Base-by-base conservation (phyloP, 2,113 vertebrate species). In the Manacus vitellinus region DNA sequence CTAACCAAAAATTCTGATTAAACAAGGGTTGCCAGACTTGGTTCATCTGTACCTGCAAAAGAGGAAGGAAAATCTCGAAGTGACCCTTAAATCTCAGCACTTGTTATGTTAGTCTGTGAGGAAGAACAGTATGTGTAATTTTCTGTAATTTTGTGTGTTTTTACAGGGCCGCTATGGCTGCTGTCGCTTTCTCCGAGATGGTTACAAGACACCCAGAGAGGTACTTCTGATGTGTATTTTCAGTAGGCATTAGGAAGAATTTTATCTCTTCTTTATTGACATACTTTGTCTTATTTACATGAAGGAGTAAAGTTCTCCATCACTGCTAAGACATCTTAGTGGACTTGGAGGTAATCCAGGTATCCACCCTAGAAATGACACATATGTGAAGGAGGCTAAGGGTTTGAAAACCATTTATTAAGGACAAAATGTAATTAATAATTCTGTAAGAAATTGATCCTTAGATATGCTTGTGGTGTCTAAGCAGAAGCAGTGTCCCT, bases 191-290 rank as follows among this genome's bases (percentile, higher is more conserved):
- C 98, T 99, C 95, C 98, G 99, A 92, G 99, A 99, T 94, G 99
- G 99, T 85, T 99, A 99, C 97, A 98, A 97, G 94, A 99, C 99
- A 66, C 99, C 99, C 65, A 99, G 98, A 99, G 99, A 99, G 99
- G 99, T 99, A 95, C 68, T 86, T 87, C 86, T 98, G 90, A 80
- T 85, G 39, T 21, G 27, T 63, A 21, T 62, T 96, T 96, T 96
- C 63, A 85, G 58, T 74, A 73, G 62, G 35, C 71, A 54, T 46
- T n/a, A 84, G 85, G 67, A 86, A 83, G 62, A 77, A 37, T 94
- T 84, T 75, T 27, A 6, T 95, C 27, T 75, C 49, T 55, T 88
- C 5, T 83, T 91, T 56, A 14, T 49, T n/a, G 59, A 41, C 5
- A 14, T 62, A 43, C 25, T 91, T 94, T 76, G 44, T 74, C 35